These are phyloP conservation scores for Tympanoctomys barrerae DNA, from an alignment of 2,797 vertebrate species.

Conservation along the genomic window DNA sequence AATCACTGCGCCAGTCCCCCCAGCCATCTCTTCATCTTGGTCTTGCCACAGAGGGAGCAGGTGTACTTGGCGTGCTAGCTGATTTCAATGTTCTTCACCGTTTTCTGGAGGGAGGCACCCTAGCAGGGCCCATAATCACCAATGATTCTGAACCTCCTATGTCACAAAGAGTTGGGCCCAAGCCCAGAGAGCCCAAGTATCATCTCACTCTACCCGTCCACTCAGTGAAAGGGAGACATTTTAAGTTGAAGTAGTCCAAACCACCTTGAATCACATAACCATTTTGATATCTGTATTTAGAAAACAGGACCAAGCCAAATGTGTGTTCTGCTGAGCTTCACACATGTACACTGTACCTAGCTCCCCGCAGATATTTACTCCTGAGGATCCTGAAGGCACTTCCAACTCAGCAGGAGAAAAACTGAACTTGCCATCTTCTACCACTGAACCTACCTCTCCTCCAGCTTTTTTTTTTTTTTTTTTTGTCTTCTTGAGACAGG, in stretches of 20 bases:
- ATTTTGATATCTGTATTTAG: not conserved
- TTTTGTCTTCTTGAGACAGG: no score
- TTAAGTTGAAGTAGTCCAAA: not conserved
- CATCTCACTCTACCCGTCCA: not conserved
- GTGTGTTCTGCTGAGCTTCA: slow-evolving; percentile 18
- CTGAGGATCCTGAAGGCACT: not conserved
- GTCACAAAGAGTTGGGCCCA: not conserved
- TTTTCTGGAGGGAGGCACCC: not conserved
- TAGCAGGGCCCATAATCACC: not conserved
- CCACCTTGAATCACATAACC: not conserved
- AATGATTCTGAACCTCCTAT: not conserved
- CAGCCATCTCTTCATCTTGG: not conserved
- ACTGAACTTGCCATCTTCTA: not conserved
- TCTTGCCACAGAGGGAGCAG: not conserved
- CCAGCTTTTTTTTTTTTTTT: not conserved
- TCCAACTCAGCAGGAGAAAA: not conserved
- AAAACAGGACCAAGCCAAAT: not conserved
- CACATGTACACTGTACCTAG: not conserved
- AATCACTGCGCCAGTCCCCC: not conserved
- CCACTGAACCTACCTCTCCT: not conserved
- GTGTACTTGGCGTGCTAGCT: not conserved
- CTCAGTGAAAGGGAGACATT: not conserved
- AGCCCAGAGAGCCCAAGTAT: not conserved
- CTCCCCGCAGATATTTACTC: not conserved
- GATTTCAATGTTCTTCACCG: not conserved